Base-by-base conservation (phyloP, 2,113 vertebrate genomes). In the Manacus vitellinus region DNA sequence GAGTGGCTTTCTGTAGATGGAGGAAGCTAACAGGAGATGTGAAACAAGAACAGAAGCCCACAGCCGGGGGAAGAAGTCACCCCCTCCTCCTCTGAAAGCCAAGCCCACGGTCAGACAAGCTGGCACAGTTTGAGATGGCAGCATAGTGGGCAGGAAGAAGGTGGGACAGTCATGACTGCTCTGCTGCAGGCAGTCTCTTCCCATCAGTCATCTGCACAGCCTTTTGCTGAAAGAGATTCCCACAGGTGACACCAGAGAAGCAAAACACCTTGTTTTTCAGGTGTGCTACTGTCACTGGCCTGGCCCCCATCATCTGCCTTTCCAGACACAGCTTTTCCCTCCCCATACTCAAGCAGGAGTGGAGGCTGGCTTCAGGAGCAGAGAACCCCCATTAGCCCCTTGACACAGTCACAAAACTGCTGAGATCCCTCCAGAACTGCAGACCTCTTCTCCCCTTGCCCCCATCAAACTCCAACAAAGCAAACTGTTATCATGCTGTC, bases 321-420 rank as follows among this genome's bases (percentile, higher is more conserved):
- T 49, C n/a, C 66, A 75, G 73, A 52, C 16, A 52, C 9, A 61
- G 41, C 7, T 39, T 14, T 39, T 62, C 33, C 7, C 24, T 62
- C n/a, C 46, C 21, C 16, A 8, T 7, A 1, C 19, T 25, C 39
- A 25, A 44, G 18, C 1, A 1, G 28, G n/a, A 62, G 9, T 7
- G 16, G 24, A 59, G 19, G 4, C 4, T 73, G 49, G 6, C 35
- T 55, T 59, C 33, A 28, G 46, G 21, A 72, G 28, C 35, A 49
- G 37, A 44, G 14, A 62, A 11, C 1, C 5, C 31, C 15, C 14
- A 2, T 0, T 1, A 0, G 56, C 6, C 6, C 19, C 46, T 39
- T 25, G 19, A 12, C 33, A 46, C 37, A 23, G 37, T 14, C 43
- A 54, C 54, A 61, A 54, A 81, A 24, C 46, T 56, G 15, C 59